These are phyloP conservation scores for Tupaia chinensis DNA, from an alignment of 2,113 vertebrate genomes.

Conservation along the genomic window DNA sequence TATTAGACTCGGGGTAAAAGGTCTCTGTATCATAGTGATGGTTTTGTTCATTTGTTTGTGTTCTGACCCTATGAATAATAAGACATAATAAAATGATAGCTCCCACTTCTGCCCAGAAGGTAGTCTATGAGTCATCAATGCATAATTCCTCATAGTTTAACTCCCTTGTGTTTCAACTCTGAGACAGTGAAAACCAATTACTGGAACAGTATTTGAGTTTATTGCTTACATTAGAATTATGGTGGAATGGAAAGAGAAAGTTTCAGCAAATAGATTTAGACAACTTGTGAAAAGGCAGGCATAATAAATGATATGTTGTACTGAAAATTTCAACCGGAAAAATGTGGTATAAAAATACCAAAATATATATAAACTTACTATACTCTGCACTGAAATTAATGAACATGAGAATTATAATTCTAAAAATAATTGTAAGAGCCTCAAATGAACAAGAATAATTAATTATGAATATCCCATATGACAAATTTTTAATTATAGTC, in stretches of 20 bases:
- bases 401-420: constrained; percentile 11
- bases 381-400: not conserved
- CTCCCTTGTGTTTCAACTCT: not conserved
- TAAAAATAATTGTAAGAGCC: constrained; percentile 46
- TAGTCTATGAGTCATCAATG: not conserved
- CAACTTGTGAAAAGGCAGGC: not conserved
- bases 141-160: not conserved
- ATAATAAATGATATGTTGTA: not conserved
- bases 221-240: not conserved
- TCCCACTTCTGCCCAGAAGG: not conserved
- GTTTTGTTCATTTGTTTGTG: no score
- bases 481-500: constrained; percentile 22
- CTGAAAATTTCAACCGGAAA: not conserved
- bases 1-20: not conserved
- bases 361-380: not conserved
- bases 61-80: not conserved
- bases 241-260: not conserved
- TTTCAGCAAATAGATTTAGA: not conserved
- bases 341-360: constrained; percentile 20
- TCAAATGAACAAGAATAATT: constrained; percentile 50
- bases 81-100: not conserved
- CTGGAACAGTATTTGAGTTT: not conserved
- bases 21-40: not conserved
- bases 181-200: not conserved
- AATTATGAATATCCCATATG: constrained; percentile 47